Conservation (phyloP, 64 coral and sea anemone species). For the Pocillopora damicornis region DNA sequence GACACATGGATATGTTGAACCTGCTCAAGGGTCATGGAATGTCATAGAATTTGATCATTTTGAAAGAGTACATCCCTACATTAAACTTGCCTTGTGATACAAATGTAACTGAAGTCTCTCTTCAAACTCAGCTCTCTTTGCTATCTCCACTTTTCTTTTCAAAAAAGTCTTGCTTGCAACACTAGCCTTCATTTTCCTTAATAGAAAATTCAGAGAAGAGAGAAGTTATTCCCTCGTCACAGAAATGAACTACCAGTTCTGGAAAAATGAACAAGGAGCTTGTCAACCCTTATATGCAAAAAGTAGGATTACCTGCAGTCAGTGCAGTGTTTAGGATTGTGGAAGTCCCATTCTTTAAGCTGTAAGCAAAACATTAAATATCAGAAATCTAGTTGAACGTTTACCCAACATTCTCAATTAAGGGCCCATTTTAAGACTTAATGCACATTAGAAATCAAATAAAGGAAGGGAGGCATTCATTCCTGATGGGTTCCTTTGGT, state of each 20-base stretch:
- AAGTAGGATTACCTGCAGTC: constrained; percentile 30
- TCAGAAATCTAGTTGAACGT: too few species aligned
- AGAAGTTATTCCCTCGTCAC: too few species aligned
- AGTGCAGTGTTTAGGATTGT: constrained; percentile 9
- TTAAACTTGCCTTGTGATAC: constrained; percentile 45
- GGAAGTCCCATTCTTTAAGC: constrained; percentile 30
- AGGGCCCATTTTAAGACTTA: too few species aligned
- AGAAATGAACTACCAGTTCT: background rate
- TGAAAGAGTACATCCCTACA: background rate
- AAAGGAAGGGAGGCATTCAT: too few species aligned
- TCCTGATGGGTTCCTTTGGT: too few species aligned
- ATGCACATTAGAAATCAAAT: too few species aligned
- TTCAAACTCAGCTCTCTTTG: constrained; percentile 44
- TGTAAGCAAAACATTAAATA: background rate
- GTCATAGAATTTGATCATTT: background rate
- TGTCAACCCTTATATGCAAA: too few species aligned
- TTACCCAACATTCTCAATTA: too few species aligned
- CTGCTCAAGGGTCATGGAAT: too few species aligned
- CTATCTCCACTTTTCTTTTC: constrained; percentile 40
- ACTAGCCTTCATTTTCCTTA: constrained; percentile 40
- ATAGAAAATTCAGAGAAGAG: background rate
- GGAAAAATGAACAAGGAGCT: background rate
- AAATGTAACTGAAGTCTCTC: constrained; percentile 60
- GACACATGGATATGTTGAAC: too few species aligned
- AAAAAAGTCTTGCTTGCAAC: constrained; percentile 46